These are phyloP conservation scores for Neogale vison DNA, from an alignment of 2,113 vertebrate species.

Conservation along the genomic window DNA sequence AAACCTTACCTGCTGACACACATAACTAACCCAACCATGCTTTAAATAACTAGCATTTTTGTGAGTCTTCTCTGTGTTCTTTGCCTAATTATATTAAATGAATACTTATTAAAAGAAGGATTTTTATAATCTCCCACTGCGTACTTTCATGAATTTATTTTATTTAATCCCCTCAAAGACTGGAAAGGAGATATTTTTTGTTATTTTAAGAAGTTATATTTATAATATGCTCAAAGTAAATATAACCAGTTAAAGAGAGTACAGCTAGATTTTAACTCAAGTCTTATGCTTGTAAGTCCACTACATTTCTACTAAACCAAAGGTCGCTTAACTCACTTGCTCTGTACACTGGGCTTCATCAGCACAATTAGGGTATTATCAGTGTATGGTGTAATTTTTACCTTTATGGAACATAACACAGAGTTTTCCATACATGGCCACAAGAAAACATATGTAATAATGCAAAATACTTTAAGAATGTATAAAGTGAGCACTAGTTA, in stretches of 20 bases:
- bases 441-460: not conserved
- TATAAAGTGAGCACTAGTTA: not conserved
- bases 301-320: not conserved
- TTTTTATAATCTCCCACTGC: no score
- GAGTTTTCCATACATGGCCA: not conserved
- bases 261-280: not conserved
- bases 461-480: not conserved
- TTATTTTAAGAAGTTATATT: not conserved
- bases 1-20: not conserved
- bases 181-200: not conserved
- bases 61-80: conserved; percentile 9
- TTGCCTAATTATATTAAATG: not conserved
- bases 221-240: not conserved
- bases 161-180: not conserved
- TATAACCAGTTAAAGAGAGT: not conserved
- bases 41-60: not conserved
- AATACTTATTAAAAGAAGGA: conserved; percentile 11
- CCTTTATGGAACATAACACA: not conserved
- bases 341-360: not conserved
- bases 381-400: not conserved
- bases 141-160: not conserved
- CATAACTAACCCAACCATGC: not conserved
- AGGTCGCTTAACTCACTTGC: not conserved
- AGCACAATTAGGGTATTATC: not conserved
- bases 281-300: not conserved